A percentile compares a stretch with the other conserved stretches of the same genome.
Conservation (phyloP, 2,888 invertebrate species). For the Adelognathus sp. region DNA sequence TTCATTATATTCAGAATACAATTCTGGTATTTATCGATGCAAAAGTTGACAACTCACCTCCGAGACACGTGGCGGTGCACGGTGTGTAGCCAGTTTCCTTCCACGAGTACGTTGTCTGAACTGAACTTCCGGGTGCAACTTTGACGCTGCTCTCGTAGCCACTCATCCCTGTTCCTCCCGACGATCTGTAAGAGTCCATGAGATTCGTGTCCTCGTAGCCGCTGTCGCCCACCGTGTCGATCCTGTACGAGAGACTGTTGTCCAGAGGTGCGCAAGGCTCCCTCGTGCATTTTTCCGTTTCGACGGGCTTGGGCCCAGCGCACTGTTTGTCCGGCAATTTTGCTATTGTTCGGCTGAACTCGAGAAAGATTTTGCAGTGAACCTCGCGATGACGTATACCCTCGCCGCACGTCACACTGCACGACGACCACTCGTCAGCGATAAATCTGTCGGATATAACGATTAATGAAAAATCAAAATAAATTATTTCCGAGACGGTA, state of each 20-base stretch:
- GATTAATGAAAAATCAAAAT: too few relatives aligned
- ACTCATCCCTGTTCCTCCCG: slow-evolving; percentile 66
- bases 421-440: slow-evolving; percentile 95
- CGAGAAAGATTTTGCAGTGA: slow-evolving; percentile 96
- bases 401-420: slow-evolving; percentile 95
- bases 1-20: not conserved
- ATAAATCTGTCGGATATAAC: slow-evolving; percentile 88
- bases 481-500: not conserved
- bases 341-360: slow-evolving; percentile 94
- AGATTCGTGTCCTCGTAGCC: slow-evolving; percentile 79
- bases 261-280: slow-evolving; percentile 85
- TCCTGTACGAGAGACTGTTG: slow-evolving; percentile 78
- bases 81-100: slow-evolving; percentile 94
- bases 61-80: slow-evolving; percentile 97
- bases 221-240: slow-evolving; percentile 79
- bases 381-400: slow-evolving; percentile 93
- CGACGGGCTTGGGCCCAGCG: slow-evolving; percentile 91
- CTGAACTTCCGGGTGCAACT: slow-evolving; percentile 87
- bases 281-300: slow-evolving; percentile 91
- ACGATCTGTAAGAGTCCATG: slow-evolving; percentile 77
- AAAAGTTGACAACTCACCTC: slow-evolving; percentile 84
- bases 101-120: slow-evolving; percentile 94
- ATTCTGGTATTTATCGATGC: not conserved
- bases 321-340: slow-evolving; percentile 94
- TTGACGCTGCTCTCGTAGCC: slow-evolving; percentile 82